These are phyloP conservation scores for Rhopalosiphum nymphaeae DNA, from an alignment of 2,888 invertebrate genomes.

Conservation along the genomic window DNA sequence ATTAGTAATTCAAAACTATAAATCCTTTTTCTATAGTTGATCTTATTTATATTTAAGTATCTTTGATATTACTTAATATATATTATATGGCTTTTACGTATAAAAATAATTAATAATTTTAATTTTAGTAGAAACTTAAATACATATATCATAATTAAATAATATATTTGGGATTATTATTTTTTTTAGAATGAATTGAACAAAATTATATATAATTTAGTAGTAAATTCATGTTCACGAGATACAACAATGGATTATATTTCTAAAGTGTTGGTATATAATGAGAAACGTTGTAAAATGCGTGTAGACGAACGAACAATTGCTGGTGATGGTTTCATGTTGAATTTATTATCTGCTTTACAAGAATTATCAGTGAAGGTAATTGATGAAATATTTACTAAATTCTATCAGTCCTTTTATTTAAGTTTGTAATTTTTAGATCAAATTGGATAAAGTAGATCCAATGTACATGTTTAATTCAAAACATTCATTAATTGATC, in stretches of 20 bases:
- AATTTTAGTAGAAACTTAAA: background rate
- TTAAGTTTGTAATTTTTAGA: slow-evolving; percentile 69
- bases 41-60: background rate
- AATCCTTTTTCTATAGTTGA: background rate
- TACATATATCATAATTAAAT: background rate
- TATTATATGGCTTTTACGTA: background rate
- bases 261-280: slow-evolving; percentile 81
- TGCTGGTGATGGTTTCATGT: slow-evolving; percentile 95
- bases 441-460: slow-evolving; percentile 91
- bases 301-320: slow-evolving; percentile 89
- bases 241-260: slow-evolving; percentile 85
- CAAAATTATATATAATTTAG: slow-evolving; percentile 84
- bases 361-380: slow-evolving; percentile 89
- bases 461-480: slow-evolving; percentile 84
- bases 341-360: slow-evolving; percentile 91
- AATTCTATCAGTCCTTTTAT: slow-evolving; percentile 31
- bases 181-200: slow-evolving; percentile 77
- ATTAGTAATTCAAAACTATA: background rate
- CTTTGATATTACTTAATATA: background rate
- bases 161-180: background rate
- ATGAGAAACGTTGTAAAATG: slow-evolving; percentile 90
- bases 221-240: slow-evolving; percentile 85
- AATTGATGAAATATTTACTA: slow-evolving; percentile 15
- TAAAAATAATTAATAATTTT: background rate
- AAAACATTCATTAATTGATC: slow-evolving; percentile 77